phyloP scores from a whole-genome alignment of 2,888 invertebrate genomes.

The Dryococelus australis region DNA sequence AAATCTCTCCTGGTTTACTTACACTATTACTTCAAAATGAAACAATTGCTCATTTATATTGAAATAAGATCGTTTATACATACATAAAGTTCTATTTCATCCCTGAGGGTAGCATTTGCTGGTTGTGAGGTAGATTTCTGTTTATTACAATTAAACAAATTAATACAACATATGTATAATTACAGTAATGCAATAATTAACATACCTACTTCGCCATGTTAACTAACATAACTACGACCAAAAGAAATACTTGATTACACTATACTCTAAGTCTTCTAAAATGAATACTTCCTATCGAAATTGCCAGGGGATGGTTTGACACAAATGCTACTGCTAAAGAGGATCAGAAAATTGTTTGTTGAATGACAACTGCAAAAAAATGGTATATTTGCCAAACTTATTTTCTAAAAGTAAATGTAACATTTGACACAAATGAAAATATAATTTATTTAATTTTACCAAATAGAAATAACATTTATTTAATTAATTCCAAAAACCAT shows the following conservation, averaged over 20 bases:
- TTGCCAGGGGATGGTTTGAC: constrained; percentile 1
- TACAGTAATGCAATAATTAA: constrained; percentile 7
- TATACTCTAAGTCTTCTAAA: neutral
- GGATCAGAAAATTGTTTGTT: neutral
- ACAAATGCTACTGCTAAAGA: neutral
- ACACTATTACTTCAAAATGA: neutral
- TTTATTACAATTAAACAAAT: constrained; percentile 16
- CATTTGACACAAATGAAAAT: neutral
- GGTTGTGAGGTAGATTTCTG: constrained; percentile 16
- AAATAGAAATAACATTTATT: neutral
- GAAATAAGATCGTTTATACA: constrained; percentile 16
- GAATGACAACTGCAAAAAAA: neutral
- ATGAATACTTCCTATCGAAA: constrained; percentile 8
- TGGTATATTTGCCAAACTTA: neutral
- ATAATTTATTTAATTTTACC: neutral
- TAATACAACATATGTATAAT: constrained; percentile 9
- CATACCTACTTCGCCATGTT: neutral
- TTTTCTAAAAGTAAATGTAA: neutral
- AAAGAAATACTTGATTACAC: neutral
- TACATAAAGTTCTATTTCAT: neutral
- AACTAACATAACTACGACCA: neutral
- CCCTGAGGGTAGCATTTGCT: constrained; percentile 16
- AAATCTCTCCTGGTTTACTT: constrained; percentile 9
- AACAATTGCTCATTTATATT: constrained; percentile 11
- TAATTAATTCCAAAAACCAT: constrained; percentile 3